A percentile compares a stretch with the other conserved stretches of the same genome.
Evolutionary conservation across 2,113 vertebrate species (phyloP).

Genomic region (Romanogobio albipinnatus): DNA sequence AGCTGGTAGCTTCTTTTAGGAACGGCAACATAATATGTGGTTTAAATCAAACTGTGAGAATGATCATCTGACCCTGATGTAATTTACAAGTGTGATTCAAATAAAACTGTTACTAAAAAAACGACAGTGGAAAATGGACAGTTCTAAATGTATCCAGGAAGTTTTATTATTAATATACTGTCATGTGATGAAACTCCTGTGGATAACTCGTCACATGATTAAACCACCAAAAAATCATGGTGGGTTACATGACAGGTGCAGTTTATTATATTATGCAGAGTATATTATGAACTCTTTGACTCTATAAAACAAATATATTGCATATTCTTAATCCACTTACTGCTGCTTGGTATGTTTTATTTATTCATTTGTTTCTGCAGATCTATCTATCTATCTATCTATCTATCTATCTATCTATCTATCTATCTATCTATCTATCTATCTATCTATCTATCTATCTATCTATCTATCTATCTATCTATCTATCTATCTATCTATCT

Average conservation of each 20-base stretch:
- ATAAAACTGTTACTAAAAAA: slow-evolving; percentile 8
- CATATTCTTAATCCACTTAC: background rate
- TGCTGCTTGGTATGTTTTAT: no score
- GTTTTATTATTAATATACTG: background rate
- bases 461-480: no score
- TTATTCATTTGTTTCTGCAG: no score
- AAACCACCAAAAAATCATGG: background rate
- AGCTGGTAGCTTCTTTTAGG: background rate
- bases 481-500: no score
- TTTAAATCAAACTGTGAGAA: slow-evolving; percentile 3
- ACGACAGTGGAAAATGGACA: background rate
- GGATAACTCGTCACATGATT: background rate
- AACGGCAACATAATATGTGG: slow-evolving; percentile 10
- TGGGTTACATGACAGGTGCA: no score
- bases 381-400: no score
- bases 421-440: no score
- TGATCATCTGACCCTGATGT: slow-evolving; percentile 17
- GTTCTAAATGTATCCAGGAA: background rate
- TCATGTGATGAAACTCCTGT: background rate
- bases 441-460: no score
- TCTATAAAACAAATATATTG: background rate
- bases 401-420: no score
- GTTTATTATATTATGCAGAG: no score
- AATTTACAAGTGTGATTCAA: background rate
- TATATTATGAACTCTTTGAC: no score